These are phyloP conservation scores for Spisula subtruncata DNA, from an alignment of 2,888 invertebrate genomes.

Conservation along the genomic window DNA sequence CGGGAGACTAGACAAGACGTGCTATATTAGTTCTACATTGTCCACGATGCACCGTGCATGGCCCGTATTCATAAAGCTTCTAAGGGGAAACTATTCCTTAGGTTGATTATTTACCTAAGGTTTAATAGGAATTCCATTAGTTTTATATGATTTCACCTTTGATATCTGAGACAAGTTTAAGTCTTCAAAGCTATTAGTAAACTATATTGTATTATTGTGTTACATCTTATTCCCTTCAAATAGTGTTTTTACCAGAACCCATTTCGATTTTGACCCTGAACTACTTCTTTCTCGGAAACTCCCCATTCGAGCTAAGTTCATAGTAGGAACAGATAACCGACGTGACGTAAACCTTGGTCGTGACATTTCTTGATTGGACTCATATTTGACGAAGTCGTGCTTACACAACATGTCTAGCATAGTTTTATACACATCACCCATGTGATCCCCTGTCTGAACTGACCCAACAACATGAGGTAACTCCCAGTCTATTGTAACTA, in stretches of 20 bases:
- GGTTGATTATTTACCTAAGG: too few relatives aligned
- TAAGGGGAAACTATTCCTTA: too few relatives aligned
- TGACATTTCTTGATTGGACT: background rate
- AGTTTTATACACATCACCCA: background rate
- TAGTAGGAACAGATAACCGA: background rate
- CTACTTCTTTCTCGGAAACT: background rate
- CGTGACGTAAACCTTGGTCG: background rate
- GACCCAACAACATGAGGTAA: background rate
- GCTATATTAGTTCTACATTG: too few relatives aligned
- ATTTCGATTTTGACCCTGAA: background rate
- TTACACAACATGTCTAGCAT: background rate
- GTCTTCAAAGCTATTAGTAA: too few relatives aligned
- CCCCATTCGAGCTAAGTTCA: background rate
- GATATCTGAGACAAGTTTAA: too few relatives aligned
- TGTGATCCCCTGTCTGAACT: background rate
- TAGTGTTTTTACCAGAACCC: background rate
- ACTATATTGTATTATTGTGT: too few relatives aligned
- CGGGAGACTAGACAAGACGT: too few relatives aligned
- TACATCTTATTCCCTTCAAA: background rate
- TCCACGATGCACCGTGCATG: too few relatives aligned
- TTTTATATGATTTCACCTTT: too few relatives aligned
- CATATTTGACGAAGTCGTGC: background rate
- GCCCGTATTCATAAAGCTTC: too few relatives aligned
- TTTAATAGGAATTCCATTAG: too few relatives aligned
- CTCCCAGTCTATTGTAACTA: conserved; percentile 27